These are phyloP conservation scores for Forbesichthys papilliferus DNA, from an alignment of 2,113 vertebrate species.

Conservation along the genomic window DNA sequence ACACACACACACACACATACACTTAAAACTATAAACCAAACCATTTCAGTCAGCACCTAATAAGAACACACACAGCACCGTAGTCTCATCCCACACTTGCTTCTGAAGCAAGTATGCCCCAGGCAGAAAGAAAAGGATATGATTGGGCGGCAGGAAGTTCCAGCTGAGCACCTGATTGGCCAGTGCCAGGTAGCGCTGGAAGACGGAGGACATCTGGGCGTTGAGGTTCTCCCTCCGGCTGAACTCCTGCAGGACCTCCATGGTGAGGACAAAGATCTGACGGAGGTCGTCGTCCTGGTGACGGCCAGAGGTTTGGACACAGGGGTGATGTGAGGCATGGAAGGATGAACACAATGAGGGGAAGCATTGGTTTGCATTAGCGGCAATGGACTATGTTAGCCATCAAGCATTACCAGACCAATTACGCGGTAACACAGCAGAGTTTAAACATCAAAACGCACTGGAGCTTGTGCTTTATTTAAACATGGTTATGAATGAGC, in stretches of 20 bases:
- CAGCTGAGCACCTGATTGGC: conserved; percentile 98
- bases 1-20: conserved; percentile 3
- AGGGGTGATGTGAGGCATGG: background rate
- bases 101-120: background rate
- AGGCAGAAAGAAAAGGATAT: conserved; percentile 86
- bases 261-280: conserved; percentile 94
- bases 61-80: background rate
- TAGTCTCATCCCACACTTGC: background rate
- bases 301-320: background rate
- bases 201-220: conserved; percentile 97
- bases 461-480: too few species aligned
- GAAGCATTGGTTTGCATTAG: too few species aligned
- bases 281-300: conserved; percentile 91
- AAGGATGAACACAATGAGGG: background rate
- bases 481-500: too few species aligned
- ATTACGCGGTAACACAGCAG: too few species aligned
- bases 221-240: conserved; percentile 92
- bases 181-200: conserved; percentile 95
- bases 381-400: too few species aligned
- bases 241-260: conserved; percentile 98
- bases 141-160: conserved; percentile 98
- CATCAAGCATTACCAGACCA: too few species aligned
- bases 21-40: background rate
- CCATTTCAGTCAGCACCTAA: background rate
- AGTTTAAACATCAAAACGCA: too few species aligned